A percentile compares a stretch with the other conserved stretches of the same genome.
Evolutionary conservation across 2,113 vertebrate genomes (phyloP).

Genomic region (zebrafish (Danio rerio)): GRCz12tu NC_133198.1:38439501-38440000

Average conservation of each 20-base stretch:
- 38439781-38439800: neutral
- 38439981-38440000: neutral
- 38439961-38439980: neutral
- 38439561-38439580: neutral
- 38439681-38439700: slow-evolving; percentile 23
- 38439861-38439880: slow-evolving; percentile 39
- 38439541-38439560: slow-evolving; percentile 11
- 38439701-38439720: slow-evolving; percentile 5
- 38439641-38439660: slow-evolving; percentile 15
- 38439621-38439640: slow-evolving; percentile 27
- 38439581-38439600: slow-evolving; percentile 4
- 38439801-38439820: slow-evolving; percentile 24
- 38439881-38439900: slow-evolving; percentile 30
- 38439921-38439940: neutral
- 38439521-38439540: slow-evolving; percentile 9
- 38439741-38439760: slow-evolving; percentile 14
- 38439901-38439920: slow-evolving; percentile 27
- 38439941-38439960: slow-evolving; percentile 4
- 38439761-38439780: slow-evolving; percentile 12
- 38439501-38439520: neutral
- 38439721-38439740: slow-evolving; percentile 13
- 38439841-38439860: slow-evolving; percentile 25
- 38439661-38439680: slow-evolving; percentile 35
- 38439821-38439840: slow-evolving; percentile 13
- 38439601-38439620: slow-evolving; percentile 8